These are phyloP conservation scores for Chiloscyllium punctatum DNA, from an alignment of 2,797 vertebrate genomes.

Conservation along the genomic window DNA sequence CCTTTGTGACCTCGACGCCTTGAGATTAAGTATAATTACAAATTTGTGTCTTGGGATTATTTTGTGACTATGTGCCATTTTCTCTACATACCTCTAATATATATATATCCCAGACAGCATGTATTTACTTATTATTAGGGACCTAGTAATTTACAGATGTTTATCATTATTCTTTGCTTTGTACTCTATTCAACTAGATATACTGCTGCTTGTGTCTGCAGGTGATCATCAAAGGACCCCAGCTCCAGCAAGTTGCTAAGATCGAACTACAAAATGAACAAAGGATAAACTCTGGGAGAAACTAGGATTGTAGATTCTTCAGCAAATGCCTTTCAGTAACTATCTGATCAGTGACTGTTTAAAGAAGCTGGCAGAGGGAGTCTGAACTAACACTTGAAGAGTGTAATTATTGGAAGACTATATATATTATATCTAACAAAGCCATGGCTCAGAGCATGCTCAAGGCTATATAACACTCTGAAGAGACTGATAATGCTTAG, in stretches of 20 bases:
- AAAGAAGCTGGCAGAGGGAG: background rate
- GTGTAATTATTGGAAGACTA: slow-evolving; percentile 8
- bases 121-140: background rate
- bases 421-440: background rate
- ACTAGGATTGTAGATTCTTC: background rate
- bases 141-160: background rate
- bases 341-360: background rate
- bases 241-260: background rate
- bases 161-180: background rate
- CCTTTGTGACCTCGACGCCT: background rate
- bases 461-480: background rate
- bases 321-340: background rate
- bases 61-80: background rate
- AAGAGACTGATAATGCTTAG: background rate
- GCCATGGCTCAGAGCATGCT: background rate
- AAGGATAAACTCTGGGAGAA: background rate
- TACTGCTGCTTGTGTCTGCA: background rate
- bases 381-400: background rate
- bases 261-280: background rate
- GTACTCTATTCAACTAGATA: background rate
- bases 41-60: background rate
- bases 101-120: background rate
- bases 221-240: background rate
- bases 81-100: background rate
- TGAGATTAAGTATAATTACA: background rate